Conservation (phyloP, 2,797 vertebrate genomes). For the Eulemur rubriventer region DNA sequence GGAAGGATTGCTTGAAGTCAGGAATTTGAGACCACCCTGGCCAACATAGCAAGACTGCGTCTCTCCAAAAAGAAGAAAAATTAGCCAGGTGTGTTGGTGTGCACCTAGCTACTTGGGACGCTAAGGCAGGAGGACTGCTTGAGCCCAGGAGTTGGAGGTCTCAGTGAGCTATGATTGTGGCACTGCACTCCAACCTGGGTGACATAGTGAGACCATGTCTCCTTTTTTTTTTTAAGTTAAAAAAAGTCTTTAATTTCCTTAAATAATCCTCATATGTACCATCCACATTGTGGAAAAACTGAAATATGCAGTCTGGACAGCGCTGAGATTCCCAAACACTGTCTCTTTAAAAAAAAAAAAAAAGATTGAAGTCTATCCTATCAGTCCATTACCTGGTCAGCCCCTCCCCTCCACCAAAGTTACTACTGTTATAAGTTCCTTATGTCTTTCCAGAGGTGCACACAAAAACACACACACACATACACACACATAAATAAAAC, state of each 20-base stretch:
- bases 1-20: background rate
- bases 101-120: background rate
- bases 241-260: slow-evolving; percentile 74
- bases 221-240: background rate
- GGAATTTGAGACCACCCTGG: background rate
- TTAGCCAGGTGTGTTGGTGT: background rate
- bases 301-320: slow-evolving; percentile 79
- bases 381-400: background rate
- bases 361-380: background rate
- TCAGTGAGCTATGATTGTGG: no score
- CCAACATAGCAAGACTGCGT: background rate
- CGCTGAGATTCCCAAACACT: slow-evolving; percentile 59
- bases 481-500: background rate
- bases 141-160: no score
- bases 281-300: slow-evolving; percentile 88
- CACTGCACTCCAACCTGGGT: no score
- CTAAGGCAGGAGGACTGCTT: no score
- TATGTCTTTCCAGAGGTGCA: background rate
- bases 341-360: background rate
- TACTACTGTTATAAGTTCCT: background rate
- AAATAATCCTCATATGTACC: slow-evolving; percentile 79
- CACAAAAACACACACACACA: background rate
- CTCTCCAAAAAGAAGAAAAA: background rate
- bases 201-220: no score
- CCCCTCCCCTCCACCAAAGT: background rate